Evolutionary conservation across 1,140 invertebrate species (phyloP).

Genomic region (Hyles euphorbiae): DNA sequence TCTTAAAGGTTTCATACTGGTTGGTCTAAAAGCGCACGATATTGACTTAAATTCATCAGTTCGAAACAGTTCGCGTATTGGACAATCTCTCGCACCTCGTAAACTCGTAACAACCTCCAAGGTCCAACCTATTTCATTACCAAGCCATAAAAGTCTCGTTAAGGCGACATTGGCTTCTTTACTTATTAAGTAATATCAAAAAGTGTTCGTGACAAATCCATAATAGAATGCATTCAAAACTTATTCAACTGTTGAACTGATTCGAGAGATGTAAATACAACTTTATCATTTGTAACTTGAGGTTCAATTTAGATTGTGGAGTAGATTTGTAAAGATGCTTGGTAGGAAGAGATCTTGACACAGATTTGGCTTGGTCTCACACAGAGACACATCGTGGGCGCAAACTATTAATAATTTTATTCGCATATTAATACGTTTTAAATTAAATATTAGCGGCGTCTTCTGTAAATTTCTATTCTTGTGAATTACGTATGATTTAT

Average conservation of each 20-base stretch:
- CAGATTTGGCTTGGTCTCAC: conserved; percentile 9
- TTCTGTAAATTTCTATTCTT: too few species aligned
- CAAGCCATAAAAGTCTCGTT: conserved; percentile 7
- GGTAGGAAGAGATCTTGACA: conserved; percentile 9
- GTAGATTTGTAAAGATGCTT: too few species aligned
- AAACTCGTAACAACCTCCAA: background rate
- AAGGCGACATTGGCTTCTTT: conserved; percentile 10
- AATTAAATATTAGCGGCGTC: too few species aligned
- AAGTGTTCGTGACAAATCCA: conserved; percentile 26
- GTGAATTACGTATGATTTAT: too few species aligned
- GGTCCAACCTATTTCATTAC: background rate
- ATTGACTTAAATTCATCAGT: too few species aligned
- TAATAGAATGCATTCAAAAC: conserved; percentile 13
- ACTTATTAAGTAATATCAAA: conserved; percentile 10
- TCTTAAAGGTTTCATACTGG: too few species aligned
- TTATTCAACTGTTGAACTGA: background rate
- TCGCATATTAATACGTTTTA: conserved; percentile 4
- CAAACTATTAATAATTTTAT: conserved; percentile 6
- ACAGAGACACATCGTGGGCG: conserved; percentile 12
- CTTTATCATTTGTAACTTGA: background rate
- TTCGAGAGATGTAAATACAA: too few species aligned
- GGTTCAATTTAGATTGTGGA: too few species aligned
- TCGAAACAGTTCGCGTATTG: too few species aligned
- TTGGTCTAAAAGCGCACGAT: too few species aligned
- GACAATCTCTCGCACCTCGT: background rate